Evolutionary conservation across 92 coral and sea anemone genomes (phyloP), one percentile per base, ranked within the genome.

Genomic region (Muricea muricata): DNA sequence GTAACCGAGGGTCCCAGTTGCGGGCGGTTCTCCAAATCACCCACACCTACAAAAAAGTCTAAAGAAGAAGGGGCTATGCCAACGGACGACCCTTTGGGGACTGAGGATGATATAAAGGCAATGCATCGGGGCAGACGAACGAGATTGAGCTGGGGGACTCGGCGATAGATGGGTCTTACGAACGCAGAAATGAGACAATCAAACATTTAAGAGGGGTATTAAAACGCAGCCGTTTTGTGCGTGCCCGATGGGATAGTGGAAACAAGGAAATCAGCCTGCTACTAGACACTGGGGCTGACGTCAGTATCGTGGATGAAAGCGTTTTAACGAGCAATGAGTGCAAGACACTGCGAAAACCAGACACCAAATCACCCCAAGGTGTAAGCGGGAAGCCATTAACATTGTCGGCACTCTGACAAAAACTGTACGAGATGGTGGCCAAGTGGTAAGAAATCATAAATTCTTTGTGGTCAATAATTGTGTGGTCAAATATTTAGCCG

Each of bases 361-460:
- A 75, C 34, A 47, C 65, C 2, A 32, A 20, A n/a, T 1, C 75
- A 0, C 75, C 75, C 20, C 9, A 68, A 1, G 50, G 75, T 13
- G 50, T 68, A n/a, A 68, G 50, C 18, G 75, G 75, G 65, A 75
- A 50, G 63, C 26, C 66, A 50, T 75, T 39, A 47, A 47, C 35
- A 40, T 75, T 52, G 81, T 75, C 2, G 81, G 81, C 65, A 75
- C 81, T 24, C 65, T 75, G n/a, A 75, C 9, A 3, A 75, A 75
- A 34, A 75, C 81, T 0, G 81, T 52, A 25, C 17, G 23, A 45
- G 65, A 48, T n/a, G 81, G 81, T 28, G 35, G 65, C 1, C 81
- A 75, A 75, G 81, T 75, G 15, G 79, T 73, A 23, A 12, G 78
- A 34, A 72, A 72, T 40, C 78, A 72, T 24, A 72, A 72, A 24